These are phyloP conservation scores for Tricholauxania praeusta DNA, from an alignment of 2,888 invertebrate species.

Conservation along the genomic window DNA sequence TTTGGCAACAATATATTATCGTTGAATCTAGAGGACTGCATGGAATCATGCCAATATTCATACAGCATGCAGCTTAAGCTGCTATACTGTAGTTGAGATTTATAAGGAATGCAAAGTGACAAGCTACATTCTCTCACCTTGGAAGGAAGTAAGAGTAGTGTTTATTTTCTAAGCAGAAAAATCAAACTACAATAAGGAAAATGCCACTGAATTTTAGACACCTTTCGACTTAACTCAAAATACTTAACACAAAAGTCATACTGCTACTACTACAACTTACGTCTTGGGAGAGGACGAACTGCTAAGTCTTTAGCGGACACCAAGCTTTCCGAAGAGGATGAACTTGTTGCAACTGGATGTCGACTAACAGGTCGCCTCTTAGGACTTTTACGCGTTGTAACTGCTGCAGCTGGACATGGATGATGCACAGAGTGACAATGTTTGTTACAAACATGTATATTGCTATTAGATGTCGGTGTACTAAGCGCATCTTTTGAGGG, in stretches of 20 bases:
- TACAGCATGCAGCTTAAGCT: too few species aligned
- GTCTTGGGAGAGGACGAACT: conserved; percentile 53
- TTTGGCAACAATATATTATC: too few species aligned
- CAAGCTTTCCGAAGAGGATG: conserved; percentile 74
- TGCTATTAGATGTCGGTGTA: conserved; percentile 50
- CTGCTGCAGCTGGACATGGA: conserved; percentile 63
- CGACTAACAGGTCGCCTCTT: conserved; percentile 72
- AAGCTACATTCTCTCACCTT: too few species aligned
- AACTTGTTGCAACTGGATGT: conserved; percentile 71
- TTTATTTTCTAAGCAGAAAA: too few species aligned
- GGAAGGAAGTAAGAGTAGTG: too few species aligned
- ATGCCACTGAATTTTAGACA: too few species aligned
- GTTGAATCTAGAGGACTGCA: too few species aligned
- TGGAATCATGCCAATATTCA: too few species aligned
- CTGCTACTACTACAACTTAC: conserved; percentile 50
- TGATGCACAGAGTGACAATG: conserved; percentile 57
- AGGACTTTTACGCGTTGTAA: conserved; percentile 71
- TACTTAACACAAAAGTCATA: too few species aligned
- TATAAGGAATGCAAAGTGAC: not conserved
- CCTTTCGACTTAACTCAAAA: too few species aligned
- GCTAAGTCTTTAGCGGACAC: conserved; percentile 69
- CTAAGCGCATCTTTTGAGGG: conserved; percentile 66
- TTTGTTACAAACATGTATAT: conserved; percentile 53
- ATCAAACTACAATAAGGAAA: too few species aligned
- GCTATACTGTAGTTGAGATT: not conserved